Evolutionary conservation across 2,888 invertebrate genomes (phyloP), one percentile per base, ranked within the genome.

Genomic region (Chromoteleia sp.): DNA sequence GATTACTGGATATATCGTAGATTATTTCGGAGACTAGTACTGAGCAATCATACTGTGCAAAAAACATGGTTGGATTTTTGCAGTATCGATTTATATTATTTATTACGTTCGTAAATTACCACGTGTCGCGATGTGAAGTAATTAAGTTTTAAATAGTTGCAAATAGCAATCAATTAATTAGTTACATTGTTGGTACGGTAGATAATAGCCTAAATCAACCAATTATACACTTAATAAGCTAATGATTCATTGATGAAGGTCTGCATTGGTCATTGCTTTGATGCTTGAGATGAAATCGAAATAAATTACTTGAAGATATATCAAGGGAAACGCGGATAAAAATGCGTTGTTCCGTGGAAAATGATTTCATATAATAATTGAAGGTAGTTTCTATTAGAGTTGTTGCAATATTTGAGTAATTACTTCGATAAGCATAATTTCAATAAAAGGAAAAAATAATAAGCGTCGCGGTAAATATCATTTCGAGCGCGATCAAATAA

Each of bases 81-180:
- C 25, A 33, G 36, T 56, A 14, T 21, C 30, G 19, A 56, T 30
- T 65, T 58, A 63, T 74, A 63, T 65, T 74, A 67, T 67, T 67
- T 45, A 68, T 77, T 76, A 54, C 25, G 59, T 33, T 33, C 14
- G 41, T 43, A 19, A 56, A 70, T 54, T 70, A 63, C 48, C 63
- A 63, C 50, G 58, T 71, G 65, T 54, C 45, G 65, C 59, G 43
- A 59, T 73, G 45, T 56, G 50, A 29, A 50, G 59, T 61, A 77
- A 77, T 81, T 59, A 68, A 73, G 56, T 73, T 77, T 73, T 68
- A 61, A 81, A 77, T 76, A n/a, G n/a, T n/a, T n/a, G 81, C 76
- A 73, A 77, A 71, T 77, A 70, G 45, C 81, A 56, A 76, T 77
- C 77, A 81, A 73, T 81, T 77, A 81, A 68, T 76, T 52, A 71